These are phyloP conservation scores for Crotalus viridis DNA, from an alignment of 2,113 vertebrate genomes.

Conservation along the genomic window DNA sequence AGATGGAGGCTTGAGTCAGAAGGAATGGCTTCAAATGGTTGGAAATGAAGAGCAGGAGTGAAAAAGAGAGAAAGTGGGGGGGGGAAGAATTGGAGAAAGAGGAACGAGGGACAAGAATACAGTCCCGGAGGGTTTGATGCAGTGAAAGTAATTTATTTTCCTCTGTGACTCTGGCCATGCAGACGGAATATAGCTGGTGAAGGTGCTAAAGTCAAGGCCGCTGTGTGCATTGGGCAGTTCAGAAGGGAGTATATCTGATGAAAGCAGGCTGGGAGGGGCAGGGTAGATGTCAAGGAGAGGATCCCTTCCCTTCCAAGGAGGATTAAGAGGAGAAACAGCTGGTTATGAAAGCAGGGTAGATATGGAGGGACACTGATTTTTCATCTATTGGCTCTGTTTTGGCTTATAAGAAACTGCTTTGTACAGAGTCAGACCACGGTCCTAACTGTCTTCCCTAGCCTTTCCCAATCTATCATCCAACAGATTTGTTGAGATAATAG, in stretches of 20 bases:
- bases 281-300: not conserved
- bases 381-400: not conserved
- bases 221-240: not conserved
- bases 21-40: not conserved
- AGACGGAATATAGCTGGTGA: not conserved
- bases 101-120: not conserved
- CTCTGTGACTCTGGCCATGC: not conserved
- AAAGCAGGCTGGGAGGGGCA: constrained; percentile 21
- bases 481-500: not conserved
- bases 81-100: not conserved
- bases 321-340: not conserved
- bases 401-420: not conserved
- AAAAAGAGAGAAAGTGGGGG: not conserved
- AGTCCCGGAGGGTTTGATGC: not conserved
- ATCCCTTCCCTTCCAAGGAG: constrained; percentile 4
- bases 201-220: not conserved
- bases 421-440: not conserved
- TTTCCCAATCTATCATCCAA: not conserved
- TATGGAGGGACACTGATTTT: not conserved
- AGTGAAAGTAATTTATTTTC: not conserved
- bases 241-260: not conserved
- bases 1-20: not conserved
- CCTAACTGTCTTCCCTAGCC: not conserved
- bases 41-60: not conserved
- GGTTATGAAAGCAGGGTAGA: not conserved